These are phyloP conservation scores for Aphis craccivora DNA, from an alignment of 1,140 invertebrate genomes.

Conservation along the genomic window DNA sequence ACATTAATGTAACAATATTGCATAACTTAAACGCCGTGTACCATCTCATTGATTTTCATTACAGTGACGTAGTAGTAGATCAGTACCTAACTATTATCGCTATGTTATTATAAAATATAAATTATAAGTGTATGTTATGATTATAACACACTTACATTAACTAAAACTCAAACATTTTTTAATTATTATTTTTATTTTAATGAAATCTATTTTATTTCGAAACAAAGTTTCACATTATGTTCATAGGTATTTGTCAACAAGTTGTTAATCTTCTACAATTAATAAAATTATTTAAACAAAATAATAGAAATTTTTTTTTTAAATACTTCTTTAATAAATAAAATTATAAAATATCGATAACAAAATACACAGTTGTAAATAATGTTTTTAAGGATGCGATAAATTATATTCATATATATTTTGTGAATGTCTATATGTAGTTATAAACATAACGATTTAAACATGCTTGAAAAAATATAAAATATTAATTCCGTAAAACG, in stretches of 20 bases:
- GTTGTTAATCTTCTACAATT: neutral
- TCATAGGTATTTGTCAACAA: neutral
- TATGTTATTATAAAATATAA: neutral
- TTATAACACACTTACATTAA: neutral
- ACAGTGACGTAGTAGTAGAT: neutral
- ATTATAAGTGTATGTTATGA: no score
- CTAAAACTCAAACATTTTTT: neutral
- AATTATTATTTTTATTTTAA: neutral
- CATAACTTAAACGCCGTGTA: neutral
- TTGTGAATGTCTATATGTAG: neutral
- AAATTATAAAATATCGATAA: neutral
- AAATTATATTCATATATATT: neutral
- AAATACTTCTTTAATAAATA: neutral
- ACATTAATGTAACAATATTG: neutral
- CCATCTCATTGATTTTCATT: neutral
- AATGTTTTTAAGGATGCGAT: neutral
- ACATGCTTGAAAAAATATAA: neutral
- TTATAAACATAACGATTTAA: neutral
- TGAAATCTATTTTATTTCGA: neutral
- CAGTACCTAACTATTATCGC: neutral
- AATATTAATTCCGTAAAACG: neutral
- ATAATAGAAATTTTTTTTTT: neutral
- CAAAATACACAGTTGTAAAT: neutral
- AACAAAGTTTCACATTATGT: neutral
- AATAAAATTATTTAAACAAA: neutral